Evolutionary conservation across 2,797 vertebrate species (phyloP), one percentile per base, ranked within the genome.

Genomic region (Graptemys geographica): DNA sequence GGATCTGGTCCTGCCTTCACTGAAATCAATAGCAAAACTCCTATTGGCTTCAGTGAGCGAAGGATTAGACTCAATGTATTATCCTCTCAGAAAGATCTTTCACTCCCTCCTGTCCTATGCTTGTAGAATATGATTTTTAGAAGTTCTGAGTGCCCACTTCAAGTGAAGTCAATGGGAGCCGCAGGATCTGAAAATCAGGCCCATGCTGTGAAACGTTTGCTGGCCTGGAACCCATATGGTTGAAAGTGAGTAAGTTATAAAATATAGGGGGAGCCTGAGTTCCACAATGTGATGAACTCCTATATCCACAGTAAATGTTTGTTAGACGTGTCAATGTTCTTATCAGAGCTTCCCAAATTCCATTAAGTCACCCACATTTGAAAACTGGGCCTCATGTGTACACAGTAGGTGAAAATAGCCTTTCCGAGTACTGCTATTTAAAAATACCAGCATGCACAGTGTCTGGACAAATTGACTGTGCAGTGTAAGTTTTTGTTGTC

Each of bases 101-200:
- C 84, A 80, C 65, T 28, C 16, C 4, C 13, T 28, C 44, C 72
- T 31, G 25, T 28, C 44, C 87, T 52, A 82, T 31, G 52, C 78
- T 9, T 83, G 62, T 88, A 83, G 65, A 8, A 6, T 79, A 27
- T 55, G 47, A 7, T 6, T 65, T 83, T 83, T 57, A 56, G 79
- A 94, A 92, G 18, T 55, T 93, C 37, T 93, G 89, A 96, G 33
- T 25, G 74, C n/a, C 86, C 52, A 27, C 21, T 93, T 47, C 21
- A 91, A 84, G 62, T 41, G 8, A 91, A 72, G 3, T 80, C n/a
- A 59, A 1, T 44, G 92, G 74, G 91, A 88, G 49, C 37, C 62
- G 59, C n/a, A 59, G 95, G 82, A 55, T 74, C 86, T 81, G 89
- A 94, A 8, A 49, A 94, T 37, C 33, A 87, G 47, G 90, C 69